A percentile compares a stretch with the other conserved stretches of the same genome.
Conservation (phyloP, 2,888 invertebrate genomes). For the Heliconius sara region DNA sequence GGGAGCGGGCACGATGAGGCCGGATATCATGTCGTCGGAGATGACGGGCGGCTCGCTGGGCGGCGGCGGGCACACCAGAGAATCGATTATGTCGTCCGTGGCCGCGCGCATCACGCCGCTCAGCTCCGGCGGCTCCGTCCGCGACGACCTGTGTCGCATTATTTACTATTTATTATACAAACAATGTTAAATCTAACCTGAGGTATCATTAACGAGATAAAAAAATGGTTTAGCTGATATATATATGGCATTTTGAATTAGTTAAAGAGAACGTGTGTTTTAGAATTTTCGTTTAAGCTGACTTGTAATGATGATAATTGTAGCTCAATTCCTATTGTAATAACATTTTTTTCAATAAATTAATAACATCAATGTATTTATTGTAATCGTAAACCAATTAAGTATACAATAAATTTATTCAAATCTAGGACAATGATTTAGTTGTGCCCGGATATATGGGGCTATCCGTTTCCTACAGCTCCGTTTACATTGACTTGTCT, state of each 20-base stretch:
- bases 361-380: not conserved
- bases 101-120: slow-evolving; percentile 91
- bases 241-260: not conserved
- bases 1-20: slow-evolving; percentile 97
- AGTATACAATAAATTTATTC: not conserved
- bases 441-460: slow-evolving; percentile 20
- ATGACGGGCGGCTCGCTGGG: slow-evolving; percentile 96
- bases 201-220: not conserved
- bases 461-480: slow-evolving; percentile 38
- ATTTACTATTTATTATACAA: not conserved
- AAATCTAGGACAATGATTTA: slow-evolving; percentile 24
- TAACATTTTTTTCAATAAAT: not conserved
- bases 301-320: not conserved
- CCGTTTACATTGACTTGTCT: slow-evolving; percentile 34
- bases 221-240: not conserved
- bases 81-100: slow-evolving; percentile 98
- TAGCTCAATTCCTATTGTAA: not conserved
- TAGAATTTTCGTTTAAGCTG: not conserved
- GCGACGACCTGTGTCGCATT: slow-evolving; percentile 85
- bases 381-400: not conserved
- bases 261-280: not conserved
- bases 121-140: slow-evolving; percentile 91
- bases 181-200: not conserved
- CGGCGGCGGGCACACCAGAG: slow-evolving; percentile 97
- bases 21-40: slow-evolving; percentile 97